phyloP scores from a whole-genome alignment of 2,888 invertebrate species.

The Ashinkailepas kermadecensis region DNA sequence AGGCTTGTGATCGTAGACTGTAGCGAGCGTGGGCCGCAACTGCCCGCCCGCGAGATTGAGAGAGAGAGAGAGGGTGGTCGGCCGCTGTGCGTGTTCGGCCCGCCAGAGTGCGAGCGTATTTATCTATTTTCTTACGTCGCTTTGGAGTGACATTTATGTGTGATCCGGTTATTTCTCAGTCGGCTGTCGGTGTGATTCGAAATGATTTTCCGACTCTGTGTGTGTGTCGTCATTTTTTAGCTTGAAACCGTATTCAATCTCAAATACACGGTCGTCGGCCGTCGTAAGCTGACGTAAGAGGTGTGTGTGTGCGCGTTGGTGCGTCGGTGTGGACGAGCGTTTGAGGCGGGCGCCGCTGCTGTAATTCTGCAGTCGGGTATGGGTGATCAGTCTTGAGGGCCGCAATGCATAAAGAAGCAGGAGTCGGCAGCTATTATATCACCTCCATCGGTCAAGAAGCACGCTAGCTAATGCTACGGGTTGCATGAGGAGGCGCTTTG shows the following conservation, averaged over 20 bases:
- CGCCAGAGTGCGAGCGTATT: background rate
- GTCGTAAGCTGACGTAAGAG: background rate
- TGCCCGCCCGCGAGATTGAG: background rate
- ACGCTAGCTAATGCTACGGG: too few species aligned
- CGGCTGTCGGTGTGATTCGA: background rate
- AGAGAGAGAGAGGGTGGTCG: too few species aligned
- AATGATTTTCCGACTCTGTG: background rate
- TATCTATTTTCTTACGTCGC: slow-evolving; percentile 23
- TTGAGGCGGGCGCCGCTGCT: too few species aligned
- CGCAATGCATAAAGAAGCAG: too few species aligned
- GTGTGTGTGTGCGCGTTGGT: too few species aligned
- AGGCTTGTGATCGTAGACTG: slow-evolving; percentile 16
- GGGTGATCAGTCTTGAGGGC: too few species aligned
- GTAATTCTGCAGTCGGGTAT: too few species aligned
- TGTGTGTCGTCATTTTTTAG: slow-evolving; percentile 13
- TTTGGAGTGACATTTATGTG: slow-evolving; percentile 20
- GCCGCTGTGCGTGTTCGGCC: background rate
- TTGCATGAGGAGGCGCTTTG: too few species aligned
- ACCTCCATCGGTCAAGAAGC: too few species aligned
- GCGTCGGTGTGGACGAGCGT: too few species aligned
- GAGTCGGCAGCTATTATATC: too few species aligned
- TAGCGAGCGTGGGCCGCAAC: background rate
- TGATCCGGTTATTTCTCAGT: slow-evolving; percentile 14
- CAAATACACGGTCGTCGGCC: slow-evolving; percentile 5
- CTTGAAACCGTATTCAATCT: background rate